Conservation (phyloP, 2,888 invertebrate genomes). For the Ophion costatus region DNA sequence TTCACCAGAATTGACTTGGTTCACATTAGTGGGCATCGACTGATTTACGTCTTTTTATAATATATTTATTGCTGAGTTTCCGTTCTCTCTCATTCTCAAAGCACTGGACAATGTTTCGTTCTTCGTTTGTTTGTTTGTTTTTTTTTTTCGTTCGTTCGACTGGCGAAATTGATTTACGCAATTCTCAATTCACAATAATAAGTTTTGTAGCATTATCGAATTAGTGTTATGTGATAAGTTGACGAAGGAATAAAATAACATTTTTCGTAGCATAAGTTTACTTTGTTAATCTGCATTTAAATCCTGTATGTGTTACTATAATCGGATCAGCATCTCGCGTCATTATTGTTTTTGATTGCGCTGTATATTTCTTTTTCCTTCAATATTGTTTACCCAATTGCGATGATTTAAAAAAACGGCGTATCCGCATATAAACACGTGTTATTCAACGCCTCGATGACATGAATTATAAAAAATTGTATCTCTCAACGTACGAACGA, state of each 20-base stretch:
- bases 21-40: conserved; percentile 19
- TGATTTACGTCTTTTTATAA: conserved; percentile 21
- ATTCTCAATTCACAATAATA: conserved; percentile 30
- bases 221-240: not conserved
- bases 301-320: conserved; percentile 7
- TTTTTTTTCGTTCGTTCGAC: conserved; percentile 7
- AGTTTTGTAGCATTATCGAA: conserved; percentile 9
- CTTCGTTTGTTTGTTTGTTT: conserved; percentile 6
- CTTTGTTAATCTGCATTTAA: conserved; percentile 31
- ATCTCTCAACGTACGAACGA: conserved; percentile 8
- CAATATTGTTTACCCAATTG: not conserved
- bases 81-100: conserved; percentile 22
- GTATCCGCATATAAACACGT: conserved; percentile 37
- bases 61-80: conserved; percentile 49
- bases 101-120: conserved; percentile 8
- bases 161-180: conserved; percentile 19
- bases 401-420: conserved; percentile 10
- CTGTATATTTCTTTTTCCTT: conserved; percentile 12
- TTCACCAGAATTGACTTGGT: conserved; percentile 6
- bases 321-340: conserved; percentile 8
- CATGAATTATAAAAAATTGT: conserved; percentile 49
- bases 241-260: not conserved
- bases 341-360: conserved; percentile 16
- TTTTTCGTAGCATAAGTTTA: conserved; percentile 46
- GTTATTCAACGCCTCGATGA: conserved; percentile 58